These are phyloP conservation scores for Azemiops feae DNA, from an alignment of 2,113 vertebrate species.

Conservation along the genomic window DNA sequence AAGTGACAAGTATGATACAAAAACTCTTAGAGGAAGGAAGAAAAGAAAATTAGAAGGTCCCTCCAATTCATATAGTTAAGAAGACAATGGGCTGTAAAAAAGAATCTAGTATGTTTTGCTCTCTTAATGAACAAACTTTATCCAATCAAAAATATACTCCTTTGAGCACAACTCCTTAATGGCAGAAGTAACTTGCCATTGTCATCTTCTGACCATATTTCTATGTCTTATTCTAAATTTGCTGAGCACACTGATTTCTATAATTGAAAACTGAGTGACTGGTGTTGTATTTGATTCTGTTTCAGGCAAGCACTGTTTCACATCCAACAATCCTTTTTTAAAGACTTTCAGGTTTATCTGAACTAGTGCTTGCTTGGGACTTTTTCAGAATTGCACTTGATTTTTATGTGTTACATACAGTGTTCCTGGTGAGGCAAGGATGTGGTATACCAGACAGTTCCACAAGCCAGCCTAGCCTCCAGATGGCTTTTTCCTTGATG, in stretches of 20 bases:
- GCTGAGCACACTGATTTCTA: not conserved
- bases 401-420: not conserved
- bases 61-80: not conserved
- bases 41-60: not conserved
- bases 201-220: not conserved
- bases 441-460: not conserved
- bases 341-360: not conserved
- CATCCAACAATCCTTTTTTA: not conserved
- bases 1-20: not conserved
- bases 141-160: not conserved
- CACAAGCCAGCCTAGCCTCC: not conserved
- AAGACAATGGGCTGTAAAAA: not conserved
- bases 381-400: not conserved
- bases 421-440: not conserved
- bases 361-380: not conserved
- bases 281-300: not conserved
- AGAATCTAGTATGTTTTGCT: not conserved
- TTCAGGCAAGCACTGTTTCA: not conserved
- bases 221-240: not conserved
- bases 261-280: not conserved
- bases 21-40: not conserved
- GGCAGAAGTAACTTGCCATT: not conserved
- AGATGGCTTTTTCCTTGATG: not conserved
- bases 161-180: not conserved
- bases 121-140: not conserved